Evolutionary conservation across 2,888 invertebrate genomes (phyloP), one percentile per base, ranked within the genome.

Genomic region (Platycnemis pennipes): DNA sequence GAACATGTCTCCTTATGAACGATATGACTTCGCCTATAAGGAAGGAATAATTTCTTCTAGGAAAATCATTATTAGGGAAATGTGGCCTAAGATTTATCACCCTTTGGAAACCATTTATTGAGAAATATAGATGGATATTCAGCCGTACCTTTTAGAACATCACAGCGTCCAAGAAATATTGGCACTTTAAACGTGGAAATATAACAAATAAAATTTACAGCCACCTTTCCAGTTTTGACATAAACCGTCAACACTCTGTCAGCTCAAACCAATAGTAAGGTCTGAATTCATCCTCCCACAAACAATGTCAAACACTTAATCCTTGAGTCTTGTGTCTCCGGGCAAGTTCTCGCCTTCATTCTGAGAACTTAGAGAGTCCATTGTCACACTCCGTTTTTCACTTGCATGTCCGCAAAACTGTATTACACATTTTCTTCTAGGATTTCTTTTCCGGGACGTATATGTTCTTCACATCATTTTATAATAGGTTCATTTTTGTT

Each of bases 41-140:
- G n/a, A n/a, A n/a, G n/a, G n/a, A n/a, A n/a, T n/a, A n/a, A n/a
- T n/a, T n/a, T n/a, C n/a, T n/a, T n/a, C n/a, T n/a, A n/a, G n/a
- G n/a, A n/a, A n/a, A n/a, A n/a, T n/a, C n/a, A n/a, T n/a, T n/a
- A n/a, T n/a, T n/a, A n/a, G n/a, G n/a, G n/a, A n/a, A n/a, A n/a
- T n/a, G n/a, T n/a, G 2, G 26, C 63, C 2, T 7, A 53, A 22
- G 0, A 56, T 19, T 56, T 37, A 26, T 63, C 69, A 91, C 91
- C 44, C 44, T 91, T 91, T 91, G 49, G 63, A 91, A 91, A 91
- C 63, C 91, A 91, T 91, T 91, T 91, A 91, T 91, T 91, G 91
- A 91, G 91, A 91, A 91, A 91, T 91, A 91, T 91, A 91, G 91
- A 91, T 91, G 91, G 69, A 91, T 91, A 91, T 91, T 56, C 42